Evolutionary conservation across 2,113 vertebrate genomes (phyloP).

Genomic region (Hippocampus abdominalis): DNA sequence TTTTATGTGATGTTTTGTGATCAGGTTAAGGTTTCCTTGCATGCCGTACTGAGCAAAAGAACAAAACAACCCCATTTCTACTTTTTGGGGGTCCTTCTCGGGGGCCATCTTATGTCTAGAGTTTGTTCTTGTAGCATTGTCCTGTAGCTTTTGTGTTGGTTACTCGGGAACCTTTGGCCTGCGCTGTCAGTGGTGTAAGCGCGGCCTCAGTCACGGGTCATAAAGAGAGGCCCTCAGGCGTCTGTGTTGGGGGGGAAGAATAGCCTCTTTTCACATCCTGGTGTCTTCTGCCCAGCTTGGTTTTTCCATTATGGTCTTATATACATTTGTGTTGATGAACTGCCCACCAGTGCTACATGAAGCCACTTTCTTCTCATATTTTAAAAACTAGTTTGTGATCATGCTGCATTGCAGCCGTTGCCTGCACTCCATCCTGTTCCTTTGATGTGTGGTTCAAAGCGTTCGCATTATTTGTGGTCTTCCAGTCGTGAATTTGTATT

Average conservation of each 20-base stretch:
- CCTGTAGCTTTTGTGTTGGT: constrained; percentile 70
- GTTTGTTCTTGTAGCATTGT: constrained; percentile 66
- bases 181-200: constrained; percentile 70
- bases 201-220: constrained; percentile 74
- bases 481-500: constrained; percentile 15
- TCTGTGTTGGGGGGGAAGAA: constrained; percentile 56
- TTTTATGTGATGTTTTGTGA: neutral
- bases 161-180: constrained; percentile 73
- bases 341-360: neutral
- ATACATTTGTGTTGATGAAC: constrained; percentile 9
- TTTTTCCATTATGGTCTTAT: constrained; percentile 33
- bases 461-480: constrained; percentile 14
- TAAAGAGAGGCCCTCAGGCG: constrained; percentile 68
- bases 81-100: constrained; percentile 36
- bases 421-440: neutral
- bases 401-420: neutral
- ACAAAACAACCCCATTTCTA: neutral
- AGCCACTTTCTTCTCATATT: constrained; percentile 3
- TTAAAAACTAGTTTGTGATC: neutral
- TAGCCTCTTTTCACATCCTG: constrained; percentile 56
- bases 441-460: constrained; percentile 6
- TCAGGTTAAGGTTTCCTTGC: neutral
- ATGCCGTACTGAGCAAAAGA: neutral
- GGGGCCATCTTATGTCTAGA: constrained; percentile 40
- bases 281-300: constrained; percentile 47